Evolutionary conservation across 2,797 vertebrate species (phyloP).

Genomic region (Poliocrania exsul): DNA sequence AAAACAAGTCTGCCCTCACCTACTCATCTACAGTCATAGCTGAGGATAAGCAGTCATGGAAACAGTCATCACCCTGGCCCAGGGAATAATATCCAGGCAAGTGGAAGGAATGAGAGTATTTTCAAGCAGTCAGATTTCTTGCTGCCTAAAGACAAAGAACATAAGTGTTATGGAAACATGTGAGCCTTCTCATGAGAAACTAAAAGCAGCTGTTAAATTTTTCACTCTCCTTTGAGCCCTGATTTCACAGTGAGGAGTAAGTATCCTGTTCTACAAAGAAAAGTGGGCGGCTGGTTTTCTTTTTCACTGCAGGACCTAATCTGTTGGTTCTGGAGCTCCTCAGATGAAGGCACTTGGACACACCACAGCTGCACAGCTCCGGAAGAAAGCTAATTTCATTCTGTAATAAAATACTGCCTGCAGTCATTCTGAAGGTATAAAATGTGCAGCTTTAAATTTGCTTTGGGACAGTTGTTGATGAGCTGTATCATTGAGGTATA

Average conservation of each 20-base stretch:
- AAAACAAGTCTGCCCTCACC: neutral
- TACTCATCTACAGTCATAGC: neutral
- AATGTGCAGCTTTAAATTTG: neutral
- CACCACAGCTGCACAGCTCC: neutral
- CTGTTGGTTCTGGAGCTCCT: slow-evolving; percentile 35
- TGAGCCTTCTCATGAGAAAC: slow-evolving; percentile 17
- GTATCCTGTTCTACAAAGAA: slow-evolving; percentile 45
- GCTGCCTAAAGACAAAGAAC: neutral
- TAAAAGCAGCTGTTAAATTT: slow-evolving; percentile 56
- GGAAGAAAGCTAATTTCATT: slow-evolving; percentile 1
- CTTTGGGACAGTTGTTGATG: neutral
- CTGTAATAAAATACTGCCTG: slow-evolving; percentile 30
- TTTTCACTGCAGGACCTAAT: slow-evolving; percentile 15
- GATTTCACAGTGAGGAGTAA: slow-evolving; percentile 37
- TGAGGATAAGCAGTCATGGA: neutral
- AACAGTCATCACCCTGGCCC: neutral
- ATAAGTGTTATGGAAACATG: neutral
- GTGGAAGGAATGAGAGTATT: neutral
- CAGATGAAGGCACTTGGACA: slow-evolving; percentile 1
- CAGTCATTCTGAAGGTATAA: neutral
- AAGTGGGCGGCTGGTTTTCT: neutral
- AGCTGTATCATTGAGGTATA: neutral
- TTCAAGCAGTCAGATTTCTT: slow-evolving; percentile 38
- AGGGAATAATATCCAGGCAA: neutral
- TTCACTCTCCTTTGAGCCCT: slow-evolving; percentile 1